A percentile compares a stretch with the other conserved stretches of the same genome.
Conservation (phyloP, 2,113 vertebrate species). For the Chunga burmeisteri region DNA sequence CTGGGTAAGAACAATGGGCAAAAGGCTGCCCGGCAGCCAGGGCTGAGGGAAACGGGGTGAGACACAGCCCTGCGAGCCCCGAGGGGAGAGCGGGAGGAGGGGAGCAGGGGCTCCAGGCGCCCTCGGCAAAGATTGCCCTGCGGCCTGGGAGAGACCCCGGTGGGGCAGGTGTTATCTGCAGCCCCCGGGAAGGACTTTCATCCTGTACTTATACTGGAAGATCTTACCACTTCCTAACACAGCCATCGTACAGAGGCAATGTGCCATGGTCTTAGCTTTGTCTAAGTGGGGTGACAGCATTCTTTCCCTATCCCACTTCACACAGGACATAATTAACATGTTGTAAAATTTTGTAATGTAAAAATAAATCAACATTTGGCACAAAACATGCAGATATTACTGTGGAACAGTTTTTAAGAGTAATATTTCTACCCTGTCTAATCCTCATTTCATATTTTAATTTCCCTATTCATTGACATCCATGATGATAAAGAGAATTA, state of each 20-base stretch:
- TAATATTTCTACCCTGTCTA: neutral
- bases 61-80: neutral
- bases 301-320: neutral
- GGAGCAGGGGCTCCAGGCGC: neutral
- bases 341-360: neutral
- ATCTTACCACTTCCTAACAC: neutral
- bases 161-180: fast-evolving
- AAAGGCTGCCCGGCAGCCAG: neutral
- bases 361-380: neutral
- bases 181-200: fast-evolving
- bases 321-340: neutral
- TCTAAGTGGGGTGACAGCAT: neutral
- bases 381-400: neutral
- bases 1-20: neutral
- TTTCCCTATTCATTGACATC: neutral
- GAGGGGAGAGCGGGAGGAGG: neutral
- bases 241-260: fast-evolving
- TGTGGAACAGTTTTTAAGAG: neutral
- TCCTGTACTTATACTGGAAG: fast-evolving
- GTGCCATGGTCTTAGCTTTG: neutral
- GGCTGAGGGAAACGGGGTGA: neutral
- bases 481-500: neutral
- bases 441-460: neutral
- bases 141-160: fast-evolving
- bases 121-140: neutral